phyloP scores from a whole-genome alignment of 2,888 invertebrate species.

The Lymantria dispar region DNA sequence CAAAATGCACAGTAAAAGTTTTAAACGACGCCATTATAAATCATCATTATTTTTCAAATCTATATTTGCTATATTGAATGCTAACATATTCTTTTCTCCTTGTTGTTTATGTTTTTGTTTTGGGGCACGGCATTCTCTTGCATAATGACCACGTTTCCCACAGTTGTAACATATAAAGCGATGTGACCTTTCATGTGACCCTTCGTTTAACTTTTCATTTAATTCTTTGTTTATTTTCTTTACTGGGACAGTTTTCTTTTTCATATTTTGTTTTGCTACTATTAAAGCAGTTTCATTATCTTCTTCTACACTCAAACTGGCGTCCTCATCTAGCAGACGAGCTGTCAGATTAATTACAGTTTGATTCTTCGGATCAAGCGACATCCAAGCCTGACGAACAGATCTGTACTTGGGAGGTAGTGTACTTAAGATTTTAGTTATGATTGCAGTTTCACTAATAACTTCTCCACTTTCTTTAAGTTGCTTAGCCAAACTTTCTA shows the following conservation, averaged over 20 bases:
- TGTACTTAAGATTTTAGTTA: slow-evolving; percentile 10
- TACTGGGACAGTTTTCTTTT: background rate
- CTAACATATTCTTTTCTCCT: background rate
- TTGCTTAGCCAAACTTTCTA: slow-evolving; percentile 18
- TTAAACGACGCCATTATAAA: too few species aligned
- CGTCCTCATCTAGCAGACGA: background rate
- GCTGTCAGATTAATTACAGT: too few species aligned
- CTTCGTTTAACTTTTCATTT: background rate
- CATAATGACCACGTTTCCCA: background rate
- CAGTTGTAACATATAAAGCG: background rate
- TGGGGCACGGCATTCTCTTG: background rate
- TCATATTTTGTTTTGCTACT: background rate
- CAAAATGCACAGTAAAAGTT: too few species aligned
- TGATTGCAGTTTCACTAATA: slow-evolving; percentile 9
- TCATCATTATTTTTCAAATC: too few species aligned
- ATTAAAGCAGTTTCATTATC: background rate
- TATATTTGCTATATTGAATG: too few species aligned
- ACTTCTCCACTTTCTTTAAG: too few species aligned
- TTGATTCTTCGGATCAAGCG: background rate
- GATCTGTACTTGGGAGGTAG: slow-evolving; percentile 10
- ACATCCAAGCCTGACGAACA: slow-evolving; percentile 4
- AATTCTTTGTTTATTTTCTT: background rate
- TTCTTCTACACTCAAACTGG: background rate
- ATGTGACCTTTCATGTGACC: too few species aligned
- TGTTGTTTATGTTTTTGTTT: background rate